Conservation (phyloP, 2,113 vertebrate species). For the Podocnemis expansa region DNA sequence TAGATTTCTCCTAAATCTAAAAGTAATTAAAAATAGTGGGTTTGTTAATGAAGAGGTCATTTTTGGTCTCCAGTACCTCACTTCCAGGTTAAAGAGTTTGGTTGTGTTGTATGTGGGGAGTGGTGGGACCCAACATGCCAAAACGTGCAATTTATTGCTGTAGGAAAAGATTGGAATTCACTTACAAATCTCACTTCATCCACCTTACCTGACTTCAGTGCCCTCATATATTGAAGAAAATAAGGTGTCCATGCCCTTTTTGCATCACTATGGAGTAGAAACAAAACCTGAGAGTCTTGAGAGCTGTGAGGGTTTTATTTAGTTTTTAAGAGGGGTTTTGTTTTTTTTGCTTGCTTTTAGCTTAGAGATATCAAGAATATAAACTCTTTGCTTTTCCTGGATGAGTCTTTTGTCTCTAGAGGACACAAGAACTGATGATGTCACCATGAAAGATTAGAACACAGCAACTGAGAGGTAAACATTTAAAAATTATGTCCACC, state of each 20-base stretch:
- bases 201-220: neutral
- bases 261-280: neutral
- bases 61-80: neutral
- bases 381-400: slow-evolving; percentile 65
- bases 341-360: slow-evolving; percentile 35
- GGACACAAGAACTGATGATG: slow-evolving; percentile 55
- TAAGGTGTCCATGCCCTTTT: neutral
- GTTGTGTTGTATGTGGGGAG: neutral
- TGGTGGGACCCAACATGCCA: neutral
- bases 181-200: neutral
- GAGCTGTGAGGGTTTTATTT: slow-evolving; percentile 5
- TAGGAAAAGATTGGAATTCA: slow-evolving; percentile 1
- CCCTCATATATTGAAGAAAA: neutral
- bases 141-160: neutral
- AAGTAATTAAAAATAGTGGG: slow-evolving; percentile 4
- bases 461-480: neutral
- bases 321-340: neutral
- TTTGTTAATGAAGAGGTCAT: slow-evolving; percentile 13
- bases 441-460: slow-evolving; percentile 44
- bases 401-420: slow-evolving; percentile 67
- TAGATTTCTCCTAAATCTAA: neutral
- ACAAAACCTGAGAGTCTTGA: neutral
- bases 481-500: slow-evolving; percentile 58
- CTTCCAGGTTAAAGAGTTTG: neutral
- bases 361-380: slow-evolving; percentile 48